phyloP scores from a whole-genome alignment of 2,888 invertebrate genomes.

The Eupeodes latifasciatus region DNA sequence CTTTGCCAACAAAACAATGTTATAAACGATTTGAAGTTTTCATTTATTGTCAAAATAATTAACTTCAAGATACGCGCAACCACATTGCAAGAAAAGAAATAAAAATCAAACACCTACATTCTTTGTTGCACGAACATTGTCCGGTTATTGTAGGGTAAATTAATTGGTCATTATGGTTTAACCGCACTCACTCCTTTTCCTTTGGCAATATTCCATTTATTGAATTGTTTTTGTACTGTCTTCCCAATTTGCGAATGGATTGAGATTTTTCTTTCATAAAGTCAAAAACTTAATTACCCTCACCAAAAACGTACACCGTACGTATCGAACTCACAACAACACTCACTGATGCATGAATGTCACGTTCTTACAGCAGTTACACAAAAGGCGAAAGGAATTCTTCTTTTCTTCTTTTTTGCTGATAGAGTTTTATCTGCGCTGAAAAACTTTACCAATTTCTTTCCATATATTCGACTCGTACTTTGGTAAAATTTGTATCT shows the following conservation, averaged over 20 bases:
- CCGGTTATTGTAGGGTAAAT: slow-evolving; percentile 34
- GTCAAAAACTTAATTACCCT: slow-evolving; percentile 66
- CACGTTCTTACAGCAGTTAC: slow-evolving; percentile 61
- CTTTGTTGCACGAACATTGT: neutral
- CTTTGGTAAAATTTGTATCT: slow-evolving; percentile 28
- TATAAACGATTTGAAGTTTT: too few species aligned
- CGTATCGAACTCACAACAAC: slow-evolving; percentile 16
- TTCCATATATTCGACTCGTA: neutral
- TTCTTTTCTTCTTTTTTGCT: neutral
- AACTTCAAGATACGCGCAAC: neutral
- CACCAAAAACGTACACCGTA: slow-evolving; percentile 18
- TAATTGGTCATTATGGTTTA: slow-evolving; percentile 32
- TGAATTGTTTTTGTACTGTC: slow-evolving; percentile 25
- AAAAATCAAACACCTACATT: slow-evolving; percentile 18
- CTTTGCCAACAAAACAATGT: too few species aligned
- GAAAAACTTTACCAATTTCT: slow-evolving; percentile 71
- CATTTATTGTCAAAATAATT: neutral
- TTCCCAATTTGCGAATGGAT: neutral
- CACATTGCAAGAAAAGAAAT: neutral
- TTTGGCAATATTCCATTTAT: slow-evolving; percentile 16
- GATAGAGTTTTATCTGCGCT: slow-evolving; percentile 10
- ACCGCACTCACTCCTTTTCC: neutral
- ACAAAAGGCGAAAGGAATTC: neutral
- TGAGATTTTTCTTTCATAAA: slow-evolving; percentile 62
- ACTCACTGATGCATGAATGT: slow-evolving; percentile 71